Base-by-base conservation (phyloP, 1,140 invertebrate genomes). In the Leptinotarsa texana region DNA sequence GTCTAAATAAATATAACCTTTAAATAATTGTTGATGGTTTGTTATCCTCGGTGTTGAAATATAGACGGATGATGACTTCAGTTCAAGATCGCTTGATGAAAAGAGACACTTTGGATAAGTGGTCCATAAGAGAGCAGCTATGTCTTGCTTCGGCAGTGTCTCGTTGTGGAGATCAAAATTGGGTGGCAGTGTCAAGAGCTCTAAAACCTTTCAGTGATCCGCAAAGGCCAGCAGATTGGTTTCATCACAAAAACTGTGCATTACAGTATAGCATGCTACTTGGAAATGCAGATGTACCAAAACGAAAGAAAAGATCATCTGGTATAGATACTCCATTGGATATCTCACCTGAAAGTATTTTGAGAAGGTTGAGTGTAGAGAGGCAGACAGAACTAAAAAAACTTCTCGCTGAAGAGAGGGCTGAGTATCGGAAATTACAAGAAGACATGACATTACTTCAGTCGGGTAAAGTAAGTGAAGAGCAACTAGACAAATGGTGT, bases 141-240 rank as follows among this genome's bases (percentile, higher is more conserved):
- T 94, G 92, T 79, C 84, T 98, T 57, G 95, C 95, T 1, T 96
- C 94, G 2, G 93, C 95, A 24, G 96, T 98, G 1, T 86, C 92
- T 2, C 90, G 93, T 80, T 95, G 93, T 85, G 95, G 95, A 0
- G 96, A 98, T 85, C 95, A 97, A 85, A 98, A 97, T 84, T 98
- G 96, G 95, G 95, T 95, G 83, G 94, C 93, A 1, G 95, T 98
- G 0, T 95, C 95, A 49, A 87, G 95, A 75, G 92, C 88, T 74
- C 88, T 90, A 79, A 95, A 91, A 86, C 90, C 87, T 74, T 92
- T 90, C 80, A 90, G 90, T 1, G 94, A 96, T 80, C 89, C 90
- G 70, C 91, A 92, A 73, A 85, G 94, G 74, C 94, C 95, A 2
- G 80, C 87, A 0, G 96, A 98, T 84, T 98, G 95, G 94, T 97